Evolutionary conservation across 2,797 vertebrate genomes (phyloP).

Genomic region (Rhyacichthys aspro): DNA sequence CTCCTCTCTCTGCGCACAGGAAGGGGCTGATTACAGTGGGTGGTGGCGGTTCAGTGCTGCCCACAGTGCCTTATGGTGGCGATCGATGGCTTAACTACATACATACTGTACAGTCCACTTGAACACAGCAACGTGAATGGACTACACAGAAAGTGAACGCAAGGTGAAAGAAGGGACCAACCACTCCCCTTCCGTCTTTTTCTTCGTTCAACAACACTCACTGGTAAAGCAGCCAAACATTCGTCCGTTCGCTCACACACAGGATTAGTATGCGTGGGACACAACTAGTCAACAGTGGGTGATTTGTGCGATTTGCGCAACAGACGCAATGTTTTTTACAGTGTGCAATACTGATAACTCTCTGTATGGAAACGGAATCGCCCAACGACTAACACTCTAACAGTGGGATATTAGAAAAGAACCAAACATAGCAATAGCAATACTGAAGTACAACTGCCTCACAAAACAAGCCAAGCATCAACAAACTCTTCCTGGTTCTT

Average conservation of each 20-base stretch:
- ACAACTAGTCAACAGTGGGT: conserved; percentile 31
- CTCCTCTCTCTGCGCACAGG: conserved; percentile 54
- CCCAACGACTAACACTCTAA: background rate
- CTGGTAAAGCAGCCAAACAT: conserved; percentile 18
- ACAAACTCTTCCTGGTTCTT: conserved; percentile 23
- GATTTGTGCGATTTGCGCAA: conserved; percentile 1
- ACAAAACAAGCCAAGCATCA: background rate
- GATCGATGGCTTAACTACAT: conserved; percentile 43
- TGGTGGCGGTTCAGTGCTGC: conserved; percentile 45
- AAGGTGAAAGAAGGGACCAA: conserved; percentile 34
- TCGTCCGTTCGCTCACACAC: conserved; percentile 20
- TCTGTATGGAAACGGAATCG: too few relatives aligned
- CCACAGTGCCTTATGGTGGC: conserved; percentile 44
- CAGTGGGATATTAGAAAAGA: background rate
- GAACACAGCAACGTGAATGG: background rate
- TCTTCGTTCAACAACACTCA: conserved; percentile 5
- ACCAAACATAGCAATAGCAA: background rate
- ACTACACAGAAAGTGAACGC: conserved; percentile 21
- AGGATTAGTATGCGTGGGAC: conserved; percentile 49
- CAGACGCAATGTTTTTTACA: background rate
- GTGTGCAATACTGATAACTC: background rate
- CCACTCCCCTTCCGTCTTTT: background rate
- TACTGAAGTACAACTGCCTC: background rate
- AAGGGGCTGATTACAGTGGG: conserved; percentile 65
- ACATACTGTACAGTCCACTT: background rate